Base-by-base conservation (phyloP, 2,888 invertebrate genomes). In the Himalopsyche kuldschensis region DNA sequence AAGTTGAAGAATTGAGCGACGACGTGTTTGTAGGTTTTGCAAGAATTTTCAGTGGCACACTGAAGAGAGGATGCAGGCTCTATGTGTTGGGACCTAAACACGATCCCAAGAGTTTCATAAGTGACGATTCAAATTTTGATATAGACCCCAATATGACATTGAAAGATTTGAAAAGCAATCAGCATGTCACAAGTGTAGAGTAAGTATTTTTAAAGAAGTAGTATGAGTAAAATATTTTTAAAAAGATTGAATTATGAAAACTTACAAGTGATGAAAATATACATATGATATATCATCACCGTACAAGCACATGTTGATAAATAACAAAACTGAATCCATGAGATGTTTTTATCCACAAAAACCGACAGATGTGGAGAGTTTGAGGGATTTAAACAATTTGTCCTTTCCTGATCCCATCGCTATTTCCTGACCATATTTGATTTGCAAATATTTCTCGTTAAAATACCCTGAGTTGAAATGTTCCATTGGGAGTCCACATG, bases 61-160 rank as follows among this genome's bases (percentile, higher is more conserved):
- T 99, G 47, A 94, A 89, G 86, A 93, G 92, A 87, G 97, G 97
- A 8, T 94, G 95, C 88, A 94, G 94, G 88, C 90, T 99, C 5
- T 98, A 94, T 90, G 96, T 97, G 24, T 90, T 99, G 31, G 95
- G 96, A 17, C 97, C 98, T 1, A 97, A 97, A 89, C 97, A 98
- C 89, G 94, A 97, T 90, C 98, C 98, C 0, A 91, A 92, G 77
- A 90, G 91, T 86, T 91, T 93, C 82, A 89, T 94, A 87, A 89
- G 88, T 89, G 87, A 89, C 85, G 80, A 81, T 79, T 88, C 89
- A 81, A 90, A 91, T 78, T 91, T 90, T 85, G 87, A 88, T 82
- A 87, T 93, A 85, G 92, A 93, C 88, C 87, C 90, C 75, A 88
- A 90, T 86, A 89, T 91, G 87, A 93, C 92, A 82, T 88, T 94